phyloP scores from a whole-genome alignment of 1,140 invertebrate genomes.

The Brachionus rotundiformis region DNA sequence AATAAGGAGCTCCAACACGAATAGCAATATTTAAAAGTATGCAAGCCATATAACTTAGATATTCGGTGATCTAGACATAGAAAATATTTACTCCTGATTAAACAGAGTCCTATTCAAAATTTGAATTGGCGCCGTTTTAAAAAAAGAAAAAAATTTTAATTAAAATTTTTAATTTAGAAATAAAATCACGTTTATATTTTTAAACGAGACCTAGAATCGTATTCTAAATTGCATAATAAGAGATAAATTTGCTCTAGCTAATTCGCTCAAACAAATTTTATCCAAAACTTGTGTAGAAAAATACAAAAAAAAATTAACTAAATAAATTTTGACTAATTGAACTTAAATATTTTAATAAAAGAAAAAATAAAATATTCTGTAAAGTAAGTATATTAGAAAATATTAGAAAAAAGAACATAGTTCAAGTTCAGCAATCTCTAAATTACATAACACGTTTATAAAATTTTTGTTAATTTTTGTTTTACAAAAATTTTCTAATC shows the following conservation, averaged over 20 bases:
- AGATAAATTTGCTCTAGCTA: background rate
- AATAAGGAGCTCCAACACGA: constrained; percentile 8
- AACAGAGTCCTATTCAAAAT: constrained; percentile 9
- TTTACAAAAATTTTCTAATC: background rate
- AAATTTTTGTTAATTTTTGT: too few relatives aligned
- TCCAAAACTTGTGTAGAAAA: too few relatives aligned
- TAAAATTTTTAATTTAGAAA: background rate
- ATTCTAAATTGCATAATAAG: background rate
- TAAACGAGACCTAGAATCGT: background rate
- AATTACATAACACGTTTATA: background rate
- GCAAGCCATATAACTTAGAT: constrained; percentile 6
- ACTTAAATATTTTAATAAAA: background rate
- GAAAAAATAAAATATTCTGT: background rate
- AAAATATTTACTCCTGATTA: constrained; percentile 9
- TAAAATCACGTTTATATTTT: background rate
- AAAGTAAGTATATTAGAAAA: too few relatives aligned
- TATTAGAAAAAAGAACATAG: too few relatives aligned
- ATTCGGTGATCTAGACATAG: constrained; percentile 17
- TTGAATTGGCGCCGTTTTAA: background rate
- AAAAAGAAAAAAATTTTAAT: background rate
- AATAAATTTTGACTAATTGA: background rate
- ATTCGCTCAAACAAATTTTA: background rate
- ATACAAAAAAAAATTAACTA: background rate
- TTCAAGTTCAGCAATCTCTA: background rate
- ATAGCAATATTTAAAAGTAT: background rate